A percentile compares a stretch with the other conserved stretches of the same genome.
These are phyloP conservation scores for Odontocolon sp. DNA, from an alignment of 2,888 invertebrate genomes.

Conservation along the genomic window DNA sequence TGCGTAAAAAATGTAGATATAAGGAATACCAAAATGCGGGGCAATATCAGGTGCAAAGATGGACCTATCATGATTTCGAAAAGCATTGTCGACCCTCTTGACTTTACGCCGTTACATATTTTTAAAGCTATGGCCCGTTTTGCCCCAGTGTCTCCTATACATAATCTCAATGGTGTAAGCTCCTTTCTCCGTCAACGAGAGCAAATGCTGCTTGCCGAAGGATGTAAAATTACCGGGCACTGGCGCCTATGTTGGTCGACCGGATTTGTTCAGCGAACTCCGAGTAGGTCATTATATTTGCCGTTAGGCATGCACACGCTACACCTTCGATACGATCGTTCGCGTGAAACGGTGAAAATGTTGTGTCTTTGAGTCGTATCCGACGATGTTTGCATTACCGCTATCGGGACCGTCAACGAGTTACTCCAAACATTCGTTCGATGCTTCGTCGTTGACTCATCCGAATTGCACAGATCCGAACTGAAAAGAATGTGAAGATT, in stretches of 20 bases:
- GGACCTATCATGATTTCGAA: no score
- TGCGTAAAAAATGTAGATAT: no score
- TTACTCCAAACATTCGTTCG: constrained; percentile 1
- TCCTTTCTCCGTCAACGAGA: background rate
- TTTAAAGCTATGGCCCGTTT: no score
- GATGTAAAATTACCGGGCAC: constrained; percentile 16
- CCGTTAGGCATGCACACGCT: constrained; percentile 68
- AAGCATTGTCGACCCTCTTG: no score
- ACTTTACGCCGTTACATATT: no score
- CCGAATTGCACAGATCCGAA: background rate
- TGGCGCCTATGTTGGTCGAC: constrained; percentile 26
- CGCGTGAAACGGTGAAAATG: constrained; percentile 31
- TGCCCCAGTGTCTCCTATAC: no score
- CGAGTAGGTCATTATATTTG: constrained; percentile 71
- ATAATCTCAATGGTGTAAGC: constrained; percentile 34
- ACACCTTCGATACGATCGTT: background rate
- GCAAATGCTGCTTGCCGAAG: background rate
- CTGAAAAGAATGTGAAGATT: background rate
- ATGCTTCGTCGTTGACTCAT: background rate
- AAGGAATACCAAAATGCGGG: no score
- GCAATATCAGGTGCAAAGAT: no score
- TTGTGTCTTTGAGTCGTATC: background rate
- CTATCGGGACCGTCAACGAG: background rate
- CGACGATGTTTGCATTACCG: background rate
- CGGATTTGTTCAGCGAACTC: constrained; percentile 17